A percentile compares a stretch with the other conserved stretches of the same genome.
These are phyloP conservation scores for Drosophila equinoxialis DNA, from an alignment of 1,140 invertebrate species.

Conservation along the genomic window DNA sequence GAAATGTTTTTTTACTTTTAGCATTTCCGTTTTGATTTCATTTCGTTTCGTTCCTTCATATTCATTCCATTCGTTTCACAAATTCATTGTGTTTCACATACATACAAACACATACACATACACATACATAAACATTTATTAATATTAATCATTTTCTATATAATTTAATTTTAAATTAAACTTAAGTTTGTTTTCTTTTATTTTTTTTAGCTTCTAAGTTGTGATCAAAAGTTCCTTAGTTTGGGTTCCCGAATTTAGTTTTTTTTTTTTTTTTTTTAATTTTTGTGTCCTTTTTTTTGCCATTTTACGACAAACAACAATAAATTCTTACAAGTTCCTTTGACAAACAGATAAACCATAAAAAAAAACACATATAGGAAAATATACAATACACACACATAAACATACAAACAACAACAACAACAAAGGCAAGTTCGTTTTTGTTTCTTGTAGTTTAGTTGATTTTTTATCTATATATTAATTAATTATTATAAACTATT, in stretches of 20 bases:
- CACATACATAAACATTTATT: background rate
- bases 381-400: constrained; percentile 55
- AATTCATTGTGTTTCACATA: constrained; percentile 51
- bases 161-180: constrained; percentile 48
- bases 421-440: constrained; percentile 28
- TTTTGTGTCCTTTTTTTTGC: constrained; percentile 62
- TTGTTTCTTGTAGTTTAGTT: constrained; percentile 23
- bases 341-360: constrained; percentile 54
- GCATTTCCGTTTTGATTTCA: background rate
- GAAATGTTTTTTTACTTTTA: background rate
- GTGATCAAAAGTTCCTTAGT: constrained; percentile 81
- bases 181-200: constrained; percentile 55
- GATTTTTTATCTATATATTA: background rate
- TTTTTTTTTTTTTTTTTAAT: constrained; percentile 41
- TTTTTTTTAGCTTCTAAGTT: constrained; percentile 64
- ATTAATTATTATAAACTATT: constrained; percentile 2
- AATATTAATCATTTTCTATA: constrained; percentile 8
- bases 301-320: constrained; percentile 70
- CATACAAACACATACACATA: background rate
- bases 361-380: constrained; percentile 52
- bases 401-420: constrained; percentile 35
- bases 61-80: constrained; percentile 12
- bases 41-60: background rate
- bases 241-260: constrained; percentile 74
- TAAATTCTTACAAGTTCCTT: constrained; percentile 73